Evolutionary conservation across 2,113 vertebrate species (phyloP).

Genomic region (Fregetta grallaria): DNA sequence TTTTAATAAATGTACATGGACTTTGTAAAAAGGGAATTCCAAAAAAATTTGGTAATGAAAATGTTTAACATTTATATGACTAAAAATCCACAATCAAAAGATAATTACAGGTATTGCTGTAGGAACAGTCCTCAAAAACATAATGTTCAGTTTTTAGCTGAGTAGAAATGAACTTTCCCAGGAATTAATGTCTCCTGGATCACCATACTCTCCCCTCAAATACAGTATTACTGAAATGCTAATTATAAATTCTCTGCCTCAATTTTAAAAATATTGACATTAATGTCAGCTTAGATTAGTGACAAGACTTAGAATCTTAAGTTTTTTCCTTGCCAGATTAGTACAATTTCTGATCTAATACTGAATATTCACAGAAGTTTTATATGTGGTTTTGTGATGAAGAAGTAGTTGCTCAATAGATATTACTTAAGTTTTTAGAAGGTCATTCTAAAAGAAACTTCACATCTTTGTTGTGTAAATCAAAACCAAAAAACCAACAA

Average conservation of each 20-base stretch:
- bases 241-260: neutral
- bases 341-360: neutral
- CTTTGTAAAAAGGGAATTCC: neutral
- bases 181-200: neutral
- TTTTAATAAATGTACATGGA: neutral
- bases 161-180: neutral
- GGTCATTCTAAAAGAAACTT: neutral
- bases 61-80: neutral
- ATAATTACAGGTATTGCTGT: neutral
- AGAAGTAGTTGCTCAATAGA: neutral
- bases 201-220: neutral
- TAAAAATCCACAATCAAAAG: neutral
- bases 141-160: neutral
- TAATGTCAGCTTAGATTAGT: neutral
- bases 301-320: neutral
- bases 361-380: neutral
- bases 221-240: neutral
- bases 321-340: neutral
- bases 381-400: neutral
- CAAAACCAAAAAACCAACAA: neutral
- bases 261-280: neutral
- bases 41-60: neutral
- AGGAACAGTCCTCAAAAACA: neutral
- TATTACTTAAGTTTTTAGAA: neutral
- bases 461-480: neutral